phyloP scores from a whole-genome alignment of 1,140 invertebrate genomes.

The Cheumatopsyche charites region DNA sequence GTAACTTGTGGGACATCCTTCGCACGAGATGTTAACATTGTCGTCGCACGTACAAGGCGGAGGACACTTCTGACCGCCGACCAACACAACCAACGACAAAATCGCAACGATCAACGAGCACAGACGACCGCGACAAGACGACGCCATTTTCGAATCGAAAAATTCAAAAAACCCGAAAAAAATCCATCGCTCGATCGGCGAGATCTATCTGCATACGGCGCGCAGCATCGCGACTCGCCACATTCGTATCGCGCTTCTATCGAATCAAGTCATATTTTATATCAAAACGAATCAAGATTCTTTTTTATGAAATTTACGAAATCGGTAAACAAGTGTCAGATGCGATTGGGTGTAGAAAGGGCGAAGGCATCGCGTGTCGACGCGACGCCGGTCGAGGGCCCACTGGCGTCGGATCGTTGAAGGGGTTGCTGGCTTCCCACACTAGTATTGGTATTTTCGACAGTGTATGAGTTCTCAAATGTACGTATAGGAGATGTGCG shows the following conservation, averaged over 20 bases:
- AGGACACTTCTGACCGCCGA: slow-evolving; percentile 22
- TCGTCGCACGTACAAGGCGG: slow-evolving; percentile 39
- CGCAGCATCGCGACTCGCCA: not conserved
- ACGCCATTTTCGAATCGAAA: too few relatives aligned
- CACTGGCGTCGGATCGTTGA: slow-evolving; percentile 43
- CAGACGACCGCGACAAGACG: too few relatives aligned
- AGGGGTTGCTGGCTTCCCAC: slow-evolving; percentile 17
- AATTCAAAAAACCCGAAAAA: too few relatives aligned
- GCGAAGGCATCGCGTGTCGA: slow-evolving; percentile 27
- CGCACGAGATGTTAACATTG: slow-evolving; percentile 35
- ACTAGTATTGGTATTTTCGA: too few relatives aligned
- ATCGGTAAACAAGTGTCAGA: slow-evolving; percentile 24
- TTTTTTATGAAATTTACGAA: not conserved
- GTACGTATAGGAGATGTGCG: too few relatives aligned
- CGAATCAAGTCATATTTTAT: not conserved
- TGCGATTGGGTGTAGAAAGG: not conserved
- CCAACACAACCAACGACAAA: not conserved
- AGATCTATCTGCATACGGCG: slow-evolving; percentile 12
- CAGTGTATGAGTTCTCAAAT: too few relatives aligned
- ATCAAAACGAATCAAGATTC: too few relatives aligned
- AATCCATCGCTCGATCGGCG: not conserved
- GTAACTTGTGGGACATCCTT: slow-evolving; percentile 44
- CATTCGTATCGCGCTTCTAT: not conserved
- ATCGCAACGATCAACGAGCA: too few relatives aligned
- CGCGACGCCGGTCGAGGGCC: slow-evolving; percentile 38